Conservation (phyloP, 1,140 invertebrate species). For the Holcopasites calliopsidis region DNA sequence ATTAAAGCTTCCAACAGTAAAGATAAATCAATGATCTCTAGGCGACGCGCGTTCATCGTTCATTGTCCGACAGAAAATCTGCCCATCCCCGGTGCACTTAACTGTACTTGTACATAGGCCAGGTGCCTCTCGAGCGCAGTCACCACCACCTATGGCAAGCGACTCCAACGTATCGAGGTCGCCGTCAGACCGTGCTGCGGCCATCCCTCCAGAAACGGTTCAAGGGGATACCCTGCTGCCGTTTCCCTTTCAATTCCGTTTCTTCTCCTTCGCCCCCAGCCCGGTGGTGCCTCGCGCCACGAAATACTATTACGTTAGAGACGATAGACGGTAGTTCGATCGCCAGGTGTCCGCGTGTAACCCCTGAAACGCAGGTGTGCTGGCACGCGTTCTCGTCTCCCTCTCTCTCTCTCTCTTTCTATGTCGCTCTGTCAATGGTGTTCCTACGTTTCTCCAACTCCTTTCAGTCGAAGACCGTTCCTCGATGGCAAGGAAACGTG, state of each 20-base stretch:
- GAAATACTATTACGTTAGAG: slow-evolving; percentile 56
- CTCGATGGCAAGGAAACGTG: slow-evolving; percentile 28
- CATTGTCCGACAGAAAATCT: background rate
- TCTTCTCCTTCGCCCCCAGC: slow-evolving; percentile 37
- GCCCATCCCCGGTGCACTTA: background rate
- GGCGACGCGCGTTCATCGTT: background rate
- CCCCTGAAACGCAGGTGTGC: slow-evolving; percentile 63
- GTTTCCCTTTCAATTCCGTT: slow-evolving; percentile 39
- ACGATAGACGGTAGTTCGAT: slow-evolving; percentile 49
- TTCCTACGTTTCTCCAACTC: background rate
- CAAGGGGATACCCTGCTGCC: slow-evolving; percentile 29
- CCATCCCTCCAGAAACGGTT: slow-evolving; percentile 34
- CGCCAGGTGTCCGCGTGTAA: slow-evolving; percentile 63
- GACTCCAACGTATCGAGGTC: slow-evolving; percentile 60
- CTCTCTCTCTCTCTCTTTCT: slow-evolving; percentile 4
- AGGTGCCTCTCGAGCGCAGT: background rate
- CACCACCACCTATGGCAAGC: slow-evolving; percentile 28
- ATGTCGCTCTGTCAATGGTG: too few relatives aligned
- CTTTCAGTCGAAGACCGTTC: background rate
- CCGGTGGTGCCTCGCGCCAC: slow-evolving; percentile 45
- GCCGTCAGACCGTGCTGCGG: slow-evolving; percentile 41
- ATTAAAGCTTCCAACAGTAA: too few relatives aligned
- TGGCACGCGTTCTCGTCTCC: slow-evolving; percentile 56
- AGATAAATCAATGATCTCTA: too few relatives aligned
- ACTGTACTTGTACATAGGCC: background rate